These are phyloP conservation scores for Margaritifera margaritifera DNA, from an alignment of 2,888 invertebrate species.

Conservation along the genomic window DNA sequence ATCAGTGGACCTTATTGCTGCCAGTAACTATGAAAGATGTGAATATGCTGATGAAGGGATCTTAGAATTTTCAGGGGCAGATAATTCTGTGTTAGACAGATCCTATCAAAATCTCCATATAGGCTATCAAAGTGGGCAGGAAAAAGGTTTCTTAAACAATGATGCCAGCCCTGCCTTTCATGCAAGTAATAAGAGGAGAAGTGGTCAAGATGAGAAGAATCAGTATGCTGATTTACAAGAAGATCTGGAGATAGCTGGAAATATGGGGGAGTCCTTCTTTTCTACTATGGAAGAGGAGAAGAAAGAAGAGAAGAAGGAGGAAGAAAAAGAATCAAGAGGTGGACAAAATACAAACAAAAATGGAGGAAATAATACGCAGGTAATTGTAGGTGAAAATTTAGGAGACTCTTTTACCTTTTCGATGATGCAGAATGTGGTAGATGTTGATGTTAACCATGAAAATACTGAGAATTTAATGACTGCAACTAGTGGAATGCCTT, in stretches of 20 bases:
- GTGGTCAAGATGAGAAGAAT: background rate
- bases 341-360: slow-evolving; percentile 2
- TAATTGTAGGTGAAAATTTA: slow-evolving; percentile 23
- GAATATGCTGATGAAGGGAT: slow-evolving; percentile 36
- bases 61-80: slow-evolving; percentile 18
- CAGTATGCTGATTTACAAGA: slow-evolving; percentile 73
- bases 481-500: slow-evolving; percentile 17
- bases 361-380: slow-evolving; percentile 1
- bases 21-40: slow-evolving; percentile 57
- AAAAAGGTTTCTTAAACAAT: slow-evolving; percentile 35
- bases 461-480: slow-evolving; percentile 20
- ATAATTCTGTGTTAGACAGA: slow-evolving; percentile 14
- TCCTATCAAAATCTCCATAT: slow-evolving; percentile 45
- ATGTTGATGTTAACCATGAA: slow-evolving; percentile 6
- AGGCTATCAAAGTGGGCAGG: slow-evolving; percentile 51
- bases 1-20: slow-evolving; percentile 46
- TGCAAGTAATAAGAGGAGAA: background rate
- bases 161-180: too few relatives aligned
- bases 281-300: slow-evolving; percentile 8
- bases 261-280: slow-evolving; percentile 53
- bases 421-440: slow-evolving; percentile 54
- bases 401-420: slow-evolving; percentile 59
- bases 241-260: slow-evolving; percentile 81
- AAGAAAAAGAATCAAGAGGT: background rate
- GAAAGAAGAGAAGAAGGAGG: slow-evolving; percentile 9